Percentiles rank a stretch among this genome's conserved stretches.
Conservation (phyloP, 2,888 invertebrate genomes). For the Ochropleura leucogaster region DNA sequence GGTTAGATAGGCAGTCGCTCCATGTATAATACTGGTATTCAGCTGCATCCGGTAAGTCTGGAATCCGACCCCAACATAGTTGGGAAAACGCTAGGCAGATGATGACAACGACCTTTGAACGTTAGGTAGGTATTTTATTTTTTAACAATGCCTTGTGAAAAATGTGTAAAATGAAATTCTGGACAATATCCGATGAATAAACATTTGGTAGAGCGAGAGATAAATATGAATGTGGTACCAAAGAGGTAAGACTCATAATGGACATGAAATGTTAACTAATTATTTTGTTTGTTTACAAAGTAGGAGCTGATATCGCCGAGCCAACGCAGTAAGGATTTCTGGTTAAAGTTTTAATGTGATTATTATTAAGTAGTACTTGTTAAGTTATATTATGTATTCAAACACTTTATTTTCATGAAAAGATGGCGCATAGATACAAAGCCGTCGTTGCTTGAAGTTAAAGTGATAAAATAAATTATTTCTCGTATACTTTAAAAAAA, state of each 20-base stretch:
- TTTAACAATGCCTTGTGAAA: constrained; percentile 16
- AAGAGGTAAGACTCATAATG: constrained; percentile 21
- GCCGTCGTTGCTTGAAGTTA: too few relatives aligned
- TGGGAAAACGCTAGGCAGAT: background rate
- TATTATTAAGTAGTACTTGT: too few relatives aligned
- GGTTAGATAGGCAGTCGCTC: background rate
- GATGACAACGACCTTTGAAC: constrained; percentile 8
- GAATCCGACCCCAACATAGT: background rate
- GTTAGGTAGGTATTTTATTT: constrained; percentile 4
- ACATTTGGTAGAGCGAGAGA: constrained; percentile 35
- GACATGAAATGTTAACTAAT: constrained; percentile 4
- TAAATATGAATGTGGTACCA: constrained; percentile 37
- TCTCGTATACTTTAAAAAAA: too few relatives aligned
- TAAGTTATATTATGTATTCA: too few relatives aligned
- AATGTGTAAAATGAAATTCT: constrained; percentile 26
- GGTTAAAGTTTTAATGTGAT: too few relatives aligned
- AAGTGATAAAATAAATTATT: too few relatives aligned
- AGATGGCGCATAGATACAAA: too few relatives aligned
- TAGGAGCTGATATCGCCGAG: background rate
- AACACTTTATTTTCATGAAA: too few relatives aligned
- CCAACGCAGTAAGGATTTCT: too few relatives aligned
- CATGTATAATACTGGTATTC: background rate
- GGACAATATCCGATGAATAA: constrained; percentile 47
- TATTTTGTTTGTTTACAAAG: background rate
- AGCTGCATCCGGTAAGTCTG: background rate